Conservation (phyloP, 2,113 vertebrate genomes). For the Egretta garzetta region DNA sequence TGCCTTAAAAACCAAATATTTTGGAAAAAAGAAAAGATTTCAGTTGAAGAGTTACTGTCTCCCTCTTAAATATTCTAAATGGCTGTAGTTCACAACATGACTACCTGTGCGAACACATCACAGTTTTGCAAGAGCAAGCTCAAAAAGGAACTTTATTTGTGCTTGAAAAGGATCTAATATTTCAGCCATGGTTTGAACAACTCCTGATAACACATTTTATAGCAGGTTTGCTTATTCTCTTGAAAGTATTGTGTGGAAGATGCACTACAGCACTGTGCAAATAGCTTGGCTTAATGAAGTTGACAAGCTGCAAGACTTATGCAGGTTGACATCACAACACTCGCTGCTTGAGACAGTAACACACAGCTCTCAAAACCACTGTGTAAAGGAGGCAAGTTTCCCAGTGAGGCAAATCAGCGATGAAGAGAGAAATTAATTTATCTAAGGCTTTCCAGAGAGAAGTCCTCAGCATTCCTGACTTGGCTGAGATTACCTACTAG, state of each 20-base stretch:
- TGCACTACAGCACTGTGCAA: neutral
- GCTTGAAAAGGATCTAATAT: neutral
- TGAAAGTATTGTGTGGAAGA: neutral
- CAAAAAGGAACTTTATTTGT: neutral
- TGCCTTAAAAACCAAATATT: neutral
- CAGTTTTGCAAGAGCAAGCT: neutral
- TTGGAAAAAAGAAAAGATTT: neutral
- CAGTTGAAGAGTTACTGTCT: neutral
- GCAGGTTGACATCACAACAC: neutral
- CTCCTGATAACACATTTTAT: neutral
- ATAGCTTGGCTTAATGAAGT: neutral
- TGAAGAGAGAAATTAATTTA: neutral
- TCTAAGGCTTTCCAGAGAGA: neutral
- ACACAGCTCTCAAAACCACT: neutral
- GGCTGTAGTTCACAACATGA: neutral
- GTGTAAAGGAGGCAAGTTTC: neutral
- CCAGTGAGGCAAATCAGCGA: neutral
- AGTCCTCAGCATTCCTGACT: neutral
- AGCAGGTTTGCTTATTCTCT: neutral
- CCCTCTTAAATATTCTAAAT: neutral
- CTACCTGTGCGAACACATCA: neutral
- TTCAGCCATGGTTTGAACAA: neutral
- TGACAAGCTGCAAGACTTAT: neutral
- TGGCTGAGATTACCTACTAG: neutral
- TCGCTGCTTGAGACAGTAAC: neutral